Base-by-base conservation (phyloP, 2,888 invertebrate genomes). In the Hyposoter didymator region DNA sequence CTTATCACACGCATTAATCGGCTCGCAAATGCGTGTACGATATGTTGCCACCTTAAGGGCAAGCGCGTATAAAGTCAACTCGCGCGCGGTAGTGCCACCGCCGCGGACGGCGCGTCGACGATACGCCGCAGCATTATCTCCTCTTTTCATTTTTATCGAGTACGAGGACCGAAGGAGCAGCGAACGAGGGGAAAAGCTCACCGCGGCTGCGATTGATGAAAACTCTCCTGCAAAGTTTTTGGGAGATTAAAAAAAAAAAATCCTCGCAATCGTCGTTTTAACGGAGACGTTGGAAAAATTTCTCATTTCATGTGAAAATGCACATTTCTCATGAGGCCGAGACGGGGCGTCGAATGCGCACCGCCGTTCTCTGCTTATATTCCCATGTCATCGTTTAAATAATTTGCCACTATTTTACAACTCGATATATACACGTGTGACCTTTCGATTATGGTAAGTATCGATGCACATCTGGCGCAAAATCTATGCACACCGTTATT, bases 321-420 rank as follows among this genome's bases (percentile, higher is more conserved):
- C 28, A 28, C 0, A 19, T 49, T 55, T 72, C 28, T 52, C 14
- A 59, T 59, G 1, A 59, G 4, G 59, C 22, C 22, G 59, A 5
- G 5, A 10, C 28, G 28, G 14, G 22, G 22, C n/a, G 43, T 59
- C 12, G 19, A 22, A 28, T 49, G 19, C 19, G 66, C 32, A 70
- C n/a, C n/a, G n/a, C 35, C 47, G 52, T 66, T 64, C 43, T 80
- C 52, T 43, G 73, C 73, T 80, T 67, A 83, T 83, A 85, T 85
- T 85, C 73, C 67, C 83, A 73, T 83, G 80, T 83, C 83, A 83
- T 73, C 85, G 85, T 85, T 85, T 83, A 85, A 85, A 85, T 83
- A 85, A 85, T 85, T 85, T 83, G 85, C 85, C 85, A 85, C 85
- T 83, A 83, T 83, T 85, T 85, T 76, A 83, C 80, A 67, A 67